Conservation (phyloP, 1,140 invertebrate species). For the Hyles vespertilio region DNA sequence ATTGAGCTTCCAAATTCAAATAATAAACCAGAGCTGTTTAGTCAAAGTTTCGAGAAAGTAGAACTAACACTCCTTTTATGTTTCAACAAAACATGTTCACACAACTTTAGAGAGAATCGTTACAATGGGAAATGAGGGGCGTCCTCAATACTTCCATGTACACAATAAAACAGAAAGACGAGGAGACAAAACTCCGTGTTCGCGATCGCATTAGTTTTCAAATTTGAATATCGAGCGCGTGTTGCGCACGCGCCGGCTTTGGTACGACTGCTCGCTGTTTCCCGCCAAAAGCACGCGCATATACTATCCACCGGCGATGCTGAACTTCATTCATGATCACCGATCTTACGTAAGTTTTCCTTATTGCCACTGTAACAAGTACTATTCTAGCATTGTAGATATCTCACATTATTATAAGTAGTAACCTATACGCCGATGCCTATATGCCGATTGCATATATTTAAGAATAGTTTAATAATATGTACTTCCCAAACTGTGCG, state of each 20-base stretch:
- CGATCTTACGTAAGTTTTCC: constrained; percentile 44
- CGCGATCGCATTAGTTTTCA: constrained; percentile 56
- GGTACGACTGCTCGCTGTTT: constrained; percentile 54
- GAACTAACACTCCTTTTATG: constrained; percentile 69
- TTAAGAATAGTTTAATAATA: too few relatives aligned
- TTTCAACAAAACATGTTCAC: constrained; percentile 64
- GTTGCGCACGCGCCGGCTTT: constrained; percentile 61
- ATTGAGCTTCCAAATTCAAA: constrained; percentile 4
- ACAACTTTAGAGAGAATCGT: constrained; percentile 59
- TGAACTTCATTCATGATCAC: constrained; percentile 55
- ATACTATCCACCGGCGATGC: constrained; percentile 38
- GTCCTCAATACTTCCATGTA: constrained; percentile 70
- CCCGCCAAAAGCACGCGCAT: constrained; percentile 62
- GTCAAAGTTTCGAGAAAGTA: constrained; percentile 65
- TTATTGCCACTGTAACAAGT: too few relatives aligned
- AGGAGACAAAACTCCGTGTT: constrained; percentile 66
- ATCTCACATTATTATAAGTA: too few relatives aligned
- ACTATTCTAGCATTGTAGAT: too few relatives aligned
- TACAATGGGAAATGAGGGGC: constrained; percentile 65
- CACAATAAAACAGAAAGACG: constrained; percentile 56
- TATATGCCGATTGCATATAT: too few relatives aligned
- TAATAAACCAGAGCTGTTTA: constrained; percentile 28
- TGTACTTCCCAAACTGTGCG: too few relatives aligned
- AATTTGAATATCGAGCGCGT: constrained; percentile 54
- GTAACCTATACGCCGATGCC: too few relatives aligned